Evolutionary conservation across 1,140 invertebrate species (phyloP).

Genomic region (Bombus consobrinus): DNA sequence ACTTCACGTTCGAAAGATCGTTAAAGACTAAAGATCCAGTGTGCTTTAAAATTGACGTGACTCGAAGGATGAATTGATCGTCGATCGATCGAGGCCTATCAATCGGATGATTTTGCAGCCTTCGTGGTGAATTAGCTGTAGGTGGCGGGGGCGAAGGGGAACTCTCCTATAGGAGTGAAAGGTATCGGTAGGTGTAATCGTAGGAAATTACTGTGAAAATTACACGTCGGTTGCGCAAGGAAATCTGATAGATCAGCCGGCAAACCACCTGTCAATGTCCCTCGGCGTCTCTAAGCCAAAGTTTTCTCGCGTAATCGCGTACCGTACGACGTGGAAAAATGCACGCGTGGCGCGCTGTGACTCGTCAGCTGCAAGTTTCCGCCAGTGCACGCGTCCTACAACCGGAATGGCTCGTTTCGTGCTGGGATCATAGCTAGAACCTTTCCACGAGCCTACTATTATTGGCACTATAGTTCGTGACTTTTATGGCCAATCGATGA

Average conservation of each 20-base stretch:
- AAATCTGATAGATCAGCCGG: conserved; percentile 56
- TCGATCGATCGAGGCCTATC: conserved; percentile 10
- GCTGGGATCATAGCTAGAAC: background rate
- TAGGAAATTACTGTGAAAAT: conserved; percentile 66
- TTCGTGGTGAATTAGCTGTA: conserved; percentile 38
- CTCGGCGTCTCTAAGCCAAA: background rate
- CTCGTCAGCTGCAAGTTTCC: conserved; percentile 17
- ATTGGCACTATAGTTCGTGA: background rate
- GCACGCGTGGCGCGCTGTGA: conserved; percentile 30
- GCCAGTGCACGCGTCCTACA: background rate
- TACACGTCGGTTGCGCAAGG: conserved; percentile 56
- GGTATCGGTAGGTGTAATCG: conserved; percentile 63
- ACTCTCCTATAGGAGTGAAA: conserved; percentile 54
- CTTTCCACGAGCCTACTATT: background rate
- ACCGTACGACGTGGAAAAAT: conserved; percentile 37
- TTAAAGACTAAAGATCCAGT: background rate
- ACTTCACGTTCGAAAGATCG: background rate
- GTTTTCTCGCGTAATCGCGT: conserved; percentile 42
- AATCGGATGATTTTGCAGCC: conserved; percentile 14
- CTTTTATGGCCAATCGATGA: background rate
- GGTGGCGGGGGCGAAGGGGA: conserved; percentile 8
- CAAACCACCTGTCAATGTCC: conserved; percentile 48
- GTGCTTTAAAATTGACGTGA: background rate
- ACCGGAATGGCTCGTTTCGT: background rate
- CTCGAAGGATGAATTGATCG: conserved; percentile 7